A percentile compares a stretch with the other conserved stretches of the same genome.
phyloP scores from a whole-genome alignment of 2,888 invertebrate genomes.

The Drosophila subquinaria region DNA sequence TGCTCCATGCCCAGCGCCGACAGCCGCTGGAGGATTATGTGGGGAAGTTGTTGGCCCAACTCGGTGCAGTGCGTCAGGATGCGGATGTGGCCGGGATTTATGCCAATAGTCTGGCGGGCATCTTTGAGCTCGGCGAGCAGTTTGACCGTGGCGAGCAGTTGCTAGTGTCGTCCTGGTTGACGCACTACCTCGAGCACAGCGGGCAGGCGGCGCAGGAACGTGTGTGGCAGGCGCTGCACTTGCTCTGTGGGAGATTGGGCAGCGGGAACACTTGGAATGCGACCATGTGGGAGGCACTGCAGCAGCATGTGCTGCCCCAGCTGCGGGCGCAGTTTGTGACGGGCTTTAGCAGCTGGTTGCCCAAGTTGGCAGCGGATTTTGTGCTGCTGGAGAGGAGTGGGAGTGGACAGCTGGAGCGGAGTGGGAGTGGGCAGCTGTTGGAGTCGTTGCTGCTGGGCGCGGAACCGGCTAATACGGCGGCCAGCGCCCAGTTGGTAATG shows the following conservation, averaged over 20 bases:
- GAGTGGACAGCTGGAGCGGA: slow-evolving; percentile 68
- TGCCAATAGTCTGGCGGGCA: slow-evolving; percentile 74
- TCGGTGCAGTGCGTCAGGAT: slow-evolving; percentile 77
- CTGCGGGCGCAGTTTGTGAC: slow-evolving; percentile 79
- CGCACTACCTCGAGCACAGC: slow-evolving; percentile 81
- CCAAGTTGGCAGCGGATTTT: slow-evolving; percentile 83
- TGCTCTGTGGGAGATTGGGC: slow-evolving; percentile 64
- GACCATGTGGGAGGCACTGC: slow-evolving; percentile 75
- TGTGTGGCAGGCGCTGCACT: slow-evolving; percentile 80
- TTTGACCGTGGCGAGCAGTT: slow-evolving; percentile 82
- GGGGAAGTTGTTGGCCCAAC: slow-evolving; percentile 80
- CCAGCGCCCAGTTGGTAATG: slow-evolving; percentile 75
- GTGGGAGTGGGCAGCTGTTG: slow-evolving; percentile 67
- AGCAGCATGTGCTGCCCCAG: slow-evolving; percentile 82
- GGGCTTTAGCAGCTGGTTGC: slow-evolving; percentile 81
- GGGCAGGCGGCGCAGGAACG: slow-evolving; percentile 83
- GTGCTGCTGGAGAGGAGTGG: slow-evolving; percentile 59
- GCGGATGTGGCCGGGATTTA: slow-evolving; percentile 77
- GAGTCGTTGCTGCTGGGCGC: slow-evolving; percentile 68
- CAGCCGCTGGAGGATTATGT: slow-evolving; percentile 82
- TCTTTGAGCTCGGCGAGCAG: slow-evolving; percentile 78
- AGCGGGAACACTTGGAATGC: slow-evolving; percentile 5
- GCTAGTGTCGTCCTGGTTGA: slow-evolving; percentile 83
- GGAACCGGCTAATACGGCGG: slow-evolving; percentile 76
- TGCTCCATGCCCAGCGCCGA: slow-evolving; percentile 83